Conservation (phyloP, 53 echinoderm and acorn worm species). For the Pentamera pediparva region DNA sequence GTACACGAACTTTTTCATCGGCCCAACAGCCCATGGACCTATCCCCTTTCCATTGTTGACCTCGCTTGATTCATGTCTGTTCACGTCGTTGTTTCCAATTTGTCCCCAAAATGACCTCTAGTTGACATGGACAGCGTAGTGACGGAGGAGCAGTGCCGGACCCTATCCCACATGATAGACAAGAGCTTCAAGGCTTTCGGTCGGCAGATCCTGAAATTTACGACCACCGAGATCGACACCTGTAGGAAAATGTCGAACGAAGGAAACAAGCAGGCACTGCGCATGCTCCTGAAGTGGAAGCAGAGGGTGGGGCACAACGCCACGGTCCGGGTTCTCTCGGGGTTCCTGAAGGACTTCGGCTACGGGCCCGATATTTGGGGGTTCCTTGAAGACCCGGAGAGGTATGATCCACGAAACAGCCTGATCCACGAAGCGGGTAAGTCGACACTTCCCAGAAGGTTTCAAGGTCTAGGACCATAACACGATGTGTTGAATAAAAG, state of each 20-base stretch:
- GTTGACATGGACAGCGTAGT: background rate
- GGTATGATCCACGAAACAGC: background rate
- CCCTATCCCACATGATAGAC: background rate
- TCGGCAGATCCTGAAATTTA: background rate
- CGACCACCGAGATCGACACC: background rate
- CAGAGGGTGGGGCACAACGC: background rate
- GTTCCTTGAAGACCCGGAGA: background rate
- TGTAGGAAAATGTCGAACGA: background rate
- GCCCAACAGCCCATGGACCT: too few species aligned
- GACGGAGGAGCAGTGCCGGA: background rate
- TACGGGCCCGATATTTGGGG: background rate
- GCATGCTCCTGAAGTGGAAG: conserved; percentile 21
- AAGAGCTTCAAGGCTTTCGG: conserved; percentile 1
- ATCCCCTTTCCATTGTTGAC: too few species aligned
- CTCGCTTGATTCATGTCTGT: too few species aligned
- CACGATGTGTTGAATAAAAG: too few species aligned
- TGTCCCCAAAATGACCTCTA: too few species aligned
- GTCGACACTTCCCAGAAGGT: too few species aligned
- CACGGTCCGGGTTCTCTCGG: background rate
- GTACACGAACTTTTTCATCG: too few species aligned
- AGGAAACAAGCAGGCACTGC: background rate
- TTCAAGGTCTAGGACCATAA: too few species aligned
- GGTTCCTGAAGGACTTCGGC: background rate
- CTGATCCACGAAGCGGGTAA: too few species aligned
- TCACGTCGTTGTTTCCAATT: too few species aligned